phyloP scores from a whole-genome alignment of 1,140 invertebrate species.

The Colletes gigas region DNA sequence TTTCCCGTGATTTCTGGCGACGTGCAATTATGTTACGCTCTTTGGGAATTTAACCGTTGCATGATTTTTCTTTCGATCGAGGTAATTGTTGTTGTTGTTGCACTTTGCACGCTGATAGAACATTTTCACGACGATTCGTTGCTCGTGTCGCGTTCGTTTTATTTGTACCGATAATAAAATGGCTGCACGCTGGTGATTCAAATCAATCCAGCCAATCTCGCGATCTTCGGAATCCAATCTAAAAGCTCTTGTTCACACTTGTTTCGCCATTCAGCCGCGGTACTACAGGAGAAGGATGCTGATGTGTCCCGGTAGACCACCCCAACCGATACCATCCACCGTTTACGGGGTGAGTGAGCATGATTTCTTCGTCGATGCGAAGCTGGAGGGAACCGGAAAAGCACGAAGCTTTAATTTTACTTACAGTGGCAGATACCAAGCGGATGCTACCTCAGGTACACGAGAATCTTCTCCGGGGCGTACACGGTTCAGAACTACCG shows the following conservation, averaged over 20 bases:
- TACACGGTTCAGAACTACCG: constrained; percentile 69
- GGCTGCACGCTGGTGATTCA: no score
- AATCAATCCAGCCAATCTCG: background rate
- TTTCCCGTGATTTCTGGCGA: background rate
- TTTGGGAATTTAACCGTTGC: no score
- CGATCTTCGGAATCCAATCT: background rate
- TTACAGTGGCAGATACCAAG: constrained; percentile 76
- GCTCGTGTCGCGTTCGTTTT: no score
- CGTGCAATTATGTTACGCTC: background rate
- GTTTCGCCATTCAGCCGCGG: constrained; percentile 66
- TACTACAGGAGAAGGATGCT: constrained; percentile 74
- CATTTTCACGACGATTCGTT: no score
- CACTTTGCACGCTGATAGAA: no score
- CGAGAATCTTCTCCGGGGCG: constrained; percentile 75
- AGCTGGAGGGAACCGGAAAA: background rate
- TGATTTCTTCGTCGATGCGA: background rate
- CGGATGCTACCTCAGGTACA: constrained; percentile 77
- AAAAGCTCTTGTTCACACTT: constrained; percentile 20
- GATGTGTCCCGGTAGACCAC: constrained; percentile 76
- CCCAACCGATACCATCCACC: constrained; percentile 69
- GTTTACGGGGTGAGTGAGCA: constrained; percentile 70
- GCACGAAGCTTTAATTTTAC: constrained; percentile 46
- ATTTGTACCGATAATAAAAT: no score
- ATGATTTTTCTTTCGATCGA: no score
- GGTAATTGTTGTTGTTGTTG: no score